Evolutionary conservation across 2,113 vertebrate genomes (phyloP), one percentile per base, ranked within the genome.

Genomic region (Xiphophorus maculatus): DNA sequence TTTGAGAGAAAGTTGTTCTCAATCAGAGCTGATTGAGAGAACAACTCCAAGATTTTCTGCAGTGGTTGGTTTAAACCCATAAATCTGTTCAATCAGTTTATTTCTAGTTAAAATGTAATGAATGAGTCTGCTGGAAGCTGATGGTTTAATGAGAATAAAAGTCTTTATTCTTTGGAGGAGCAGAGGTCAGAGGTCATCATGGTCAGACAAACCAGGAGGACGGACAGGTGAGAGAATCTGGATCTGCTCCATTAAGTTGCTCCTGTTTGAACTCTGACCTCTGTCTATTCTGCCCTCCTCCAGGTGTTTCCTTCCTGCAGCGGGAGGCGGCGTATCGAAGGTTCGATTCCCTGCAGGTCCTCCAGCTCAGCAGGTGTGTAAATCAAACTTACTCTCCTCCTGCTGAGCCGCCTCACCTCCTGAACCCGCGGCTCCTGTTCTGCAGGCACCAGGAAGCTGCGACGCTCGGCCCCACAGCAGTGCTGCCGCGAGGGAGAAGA

Each of bases 141-240:
- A 7, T 58, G 51, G 25, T 58, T 58, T 58, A 58, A 25, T 25
- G 51, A 54, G 1, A n/a, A 13, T 25, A 25, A 35, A 35, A 15
- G 35, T 8, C 14, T 22, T 19, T 14, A 51, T 29, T 28, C 7
- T 17, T 54, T 28, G 54, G 27, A 66, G 44, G 28, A 35, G 8
- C 9, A 73, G 60, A 77, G 35, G 42, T 79, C 51, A 77, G 33
- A 77, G 74, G 75, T 84, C 65, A 37, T 14, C 78, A 91, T 91
- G 89, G 86, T 85, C 25, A 87, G 63, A 73, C 87, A 77, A 75
- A 73, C 61, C 51, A 51, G 61, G 66, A 73, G 77, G 68, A n/a
- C 73, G 2, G 75, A 83, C 67, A 81, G 85, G 89, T 90, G 25
- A 79, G 66, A 7, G 12, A 15, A 48, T 48, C 15, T 10, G 22